phyloP scores from a whole-genome alignment of 1,140 invertebrate species.

The Coelopa frigida region DNA sequence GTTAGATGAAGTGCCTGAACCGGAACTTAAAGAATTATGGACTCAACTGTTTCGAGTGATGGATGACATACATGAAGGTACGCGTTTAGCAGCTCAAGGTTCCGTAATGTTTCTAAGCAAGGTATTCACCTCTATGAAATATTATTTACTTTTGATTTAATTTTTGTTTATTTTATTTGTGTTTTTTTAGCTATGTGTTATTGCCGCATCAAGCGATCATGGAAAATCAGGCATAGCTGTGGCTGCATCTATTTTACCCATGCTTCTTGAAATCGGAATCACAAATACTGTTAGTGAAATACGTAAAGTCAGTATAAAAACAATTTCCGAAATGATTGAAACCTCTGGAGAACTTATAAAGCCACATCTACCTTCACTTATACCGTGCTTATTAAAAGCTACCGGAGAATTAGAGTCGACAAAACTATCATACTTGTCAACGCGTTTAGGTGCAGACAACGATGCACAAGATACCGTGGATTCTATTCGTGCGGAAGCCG shows the following conservation, averaged over 20 bases:
- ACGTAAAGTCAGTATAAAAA: conserved; percentile 72
- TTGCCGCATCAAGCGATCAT: conserved; percentile 65
- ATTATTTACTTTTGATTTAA: conserved; percentile 3
- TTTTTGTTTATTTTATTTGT: conserved; percentile 3
- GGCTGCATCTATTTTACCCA: conserved; percentile 68
- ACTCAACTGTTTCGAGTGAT: conserved; percentile 77
- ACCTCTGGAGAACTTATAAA: conserved; percentile 69
- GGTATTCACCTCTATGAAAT: conserved; percentile 46
- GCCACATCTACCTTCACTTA: conserved; percentile 70
- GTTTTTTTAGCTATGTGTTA: conserved; percentile 59
- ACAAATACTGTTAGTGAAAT: conserved; percentile 70
- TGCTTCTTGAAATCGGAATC: conserved; percentile 71
- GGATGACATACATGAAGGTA: conserved; percentile 90
- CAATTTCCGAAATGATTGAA: conserved; percentile 74
- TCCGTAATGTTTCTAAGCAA: conserved; percentile 73
- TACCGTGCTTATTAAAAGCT: conserved; percentile 75
- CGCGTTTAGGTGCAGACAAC: conserved; percentile 57
- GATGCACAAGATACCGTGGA: conserved; percentile 67
- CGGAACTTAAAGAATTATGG: conserved; percentile 67
- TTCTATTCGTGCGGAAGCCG: conserved; percentile 64
- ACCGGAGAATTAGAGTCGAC: conserved; percentile 77
- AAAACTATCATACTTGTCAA: conserved; percentile 71
- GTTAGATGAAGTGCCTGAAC: conserved; percentile 34
- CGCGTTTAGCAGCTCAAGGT: conserved; percentile 68
- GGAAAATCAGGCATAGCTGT: conserved; percentile 74